A percentile compares a stretch with the other conserved stretches of the same genome.
Evolutionary conservation across 1,140 invertebrate genomes (phyloP).

Genomic region (Solenopsis fugax): DNA sequence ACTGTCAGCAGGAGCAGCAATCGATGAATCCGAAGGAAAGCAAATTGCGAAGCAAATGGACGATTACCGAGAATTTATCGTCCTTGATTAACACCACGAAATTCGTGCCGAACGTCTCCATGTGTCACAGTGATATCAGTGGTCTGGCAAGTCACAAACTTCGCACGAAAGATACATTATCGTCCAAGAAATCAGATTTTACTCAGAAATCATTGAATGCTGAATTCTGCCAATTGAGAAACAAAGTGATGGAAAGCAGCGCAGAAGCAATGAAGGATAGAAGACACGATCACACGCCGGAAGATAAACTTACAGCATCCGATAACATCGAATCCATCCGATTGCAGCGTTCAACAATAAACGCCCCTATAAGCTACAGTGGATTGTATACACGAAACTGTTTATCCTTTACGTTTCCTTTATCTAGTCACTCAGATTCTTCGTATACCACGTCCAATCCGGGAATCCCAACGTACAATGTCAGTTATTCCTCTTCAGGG

Average conservation of each 20-base stretch:
- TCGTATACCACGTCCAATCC: slow-evolving; percentile 31
- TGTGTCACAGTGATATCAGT: slow-evolving; percentile 38
- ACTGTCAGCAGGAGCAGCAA: slow-evolving; percentile 61
- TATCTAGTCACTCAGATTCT: slow-evolving; percentile 39
- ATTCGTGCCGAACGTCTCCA: slow-evolving; percentile 67
- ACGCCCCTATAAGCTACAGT: slow-evolving; percentile 41
- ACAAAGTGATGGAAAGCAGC: slow-evolving; percentile 75
- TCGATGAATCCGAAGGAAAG: slow-evolving; percentile 76
- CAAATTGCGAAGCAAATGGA: slow-evolving; percentile 82
- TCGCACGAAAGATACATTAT: slow-evolving; percentile 52
- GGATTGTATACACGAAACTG: slow-evolving; percentile 56
- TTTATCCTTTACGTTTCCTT: slow-evolving; percentile 60
- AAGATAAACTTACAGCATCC: neutral
- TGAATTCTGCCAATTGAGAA: slow-evolving; percentile 79
- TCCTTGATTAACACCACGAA: slow-evolving; percentile 66
- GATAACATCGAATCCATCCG: slow-evolving; percentile 19
- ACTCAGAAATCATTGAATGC: slow-evolving; percentile 76
- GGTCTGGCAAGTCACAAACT: slow-evolving; percentile 53
- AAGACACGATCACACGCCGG: slow-evolving; percentile 46
- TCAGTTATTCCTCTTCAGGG: neutral
- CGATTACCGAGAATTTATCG: slow-evolving; percentile 78
- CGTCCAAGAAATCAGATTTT: slow-evolving; percentile 50
- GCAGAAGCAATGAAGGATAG: slow-evolving; percentile 40
- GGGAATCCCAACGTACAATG: slow-evolving; percentile 34
- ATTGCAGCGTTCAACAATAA: neutral